A percentile compares a stretch with the other conserved stretches of the same genome.
Evolutionary conservation across 1,140 invertebrate genomes (phyloP).

Genomic region (Leguminivora glycinivorella): DNA sequence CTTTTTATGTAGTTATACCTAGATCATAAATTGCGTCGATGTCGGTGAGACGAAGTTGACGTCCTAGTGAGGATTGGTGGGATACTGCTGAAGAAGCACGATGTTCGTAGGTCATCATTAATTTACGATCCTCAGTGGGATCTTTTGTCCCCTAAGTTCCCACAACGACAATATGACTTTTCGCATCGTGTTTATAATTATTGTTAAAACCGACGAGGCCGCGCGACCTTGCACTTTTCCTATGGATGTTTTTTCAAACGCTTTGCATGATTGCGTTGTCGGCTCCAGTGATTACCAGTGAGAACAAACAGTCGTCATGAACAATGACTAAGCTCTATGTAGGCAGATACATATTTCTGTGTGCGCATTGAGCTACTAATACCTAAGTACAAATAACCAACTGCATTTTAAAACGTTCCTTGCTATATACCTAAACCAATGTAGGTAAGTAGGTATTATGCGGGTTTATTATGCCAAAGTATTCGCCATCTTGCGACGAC

Average conservation of each 20-base stretch:
- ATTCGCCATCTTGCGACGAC: slow-evolving; percentile 65
- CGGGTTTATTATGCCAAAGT: slow-evolving; percentile 44
- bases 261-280: slow-evolving; percentile 44
- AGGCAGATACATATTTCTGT: slow-evolving; percentile 7
- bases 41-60: not conserved
- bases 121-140: not conserved
- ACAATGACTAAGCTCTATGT: slow-evolving; percentile 54
- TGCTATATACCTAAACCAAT: slow-evolving; percentile 47
- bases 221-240: slow-evolving; percentile 52
- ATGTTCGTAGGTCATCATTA: not conserved
- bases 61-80: too few relatives aligned
- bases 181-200: slow-evolving; percentile 22
- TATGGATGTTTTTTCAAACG: slow-evolving; percentile 51
- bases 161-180: slow-evolving; percentile 23
- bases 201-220: not conserved
- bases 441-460: slow-evolving; percentile 42
- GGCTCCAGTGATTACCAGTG: slow-evolving; percentile 54
- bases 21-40: not conserved
- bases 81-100: not conserved
- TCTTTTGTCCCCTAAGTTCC: slow-evolving; percentile 9
- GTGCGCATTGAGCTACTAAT: not conserved
- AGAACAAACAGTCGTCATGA: slow-evolving; percentile 57
- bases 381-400: not conserved
- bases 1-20: not conserved
- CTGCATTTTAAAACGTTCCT: slow-evolving; percentile 31